Conservation (phyloP, 92 coral and sea anemone species). For the Ricordea florida region DNA sequence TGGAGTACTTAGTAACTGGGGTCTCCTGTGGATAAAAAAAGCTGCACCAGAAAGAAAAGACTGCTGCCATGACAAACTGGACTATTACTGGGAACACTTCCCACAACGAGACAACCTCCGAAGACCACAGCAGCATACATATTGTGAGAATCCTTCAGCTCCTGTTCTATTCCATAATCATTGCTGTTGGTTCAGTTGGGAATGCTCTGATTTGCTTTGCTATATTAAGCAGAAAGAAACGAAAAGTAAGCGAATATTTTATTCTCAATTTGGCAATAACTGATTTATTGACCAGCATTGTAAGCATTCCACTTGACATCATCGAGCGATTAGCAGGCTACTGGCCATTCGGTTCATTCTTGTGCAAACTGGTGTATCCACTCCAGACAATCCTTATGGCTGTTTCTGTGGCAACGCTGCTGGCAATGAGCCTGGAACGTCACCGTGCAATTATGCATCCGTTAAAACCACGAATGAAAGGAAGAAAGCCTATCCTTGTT, state of each 20-base stretch:
- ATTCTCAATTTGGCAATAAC: slow-evolving; percentile 87
- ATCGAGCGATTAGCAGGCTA: slow-evolving; percentile 67
- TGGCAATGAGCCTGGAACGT: slow-evolving; percentile 94
- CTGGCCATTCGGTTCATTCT: slow-evolving; percentile 81
- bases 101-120: not conserved
- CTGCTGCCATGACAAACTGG: slow-evolving; percentile 32
- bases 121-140: not conserved
- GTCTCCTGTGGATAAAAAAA: too few species aligned
- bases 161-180: slow-evolving; percentile 62
- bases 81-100: not conserved
- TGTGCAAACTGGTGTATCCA: slow-evolving; percentile 88
- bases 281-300: slow-evolving; percentile 65
- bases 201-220: slow-evolving; percentile 73
- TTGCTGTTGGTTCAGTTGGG: slow-evolving; percentile 71
- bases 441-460: slow-evolving; percentile 87
- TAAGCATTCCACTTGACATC: slow-evolving; percentile 88
- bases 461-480: slow-evolving; percentile 74
- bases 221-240: slow-evolving; percentile 66
- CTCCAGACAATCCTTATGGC: slow-evolving; percentile 84
- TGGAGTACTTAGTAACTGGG: too few species aligned
- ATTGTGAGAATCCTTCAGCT: slow-evolving; percentile 57
- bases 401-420: slow-evolving; percentile 79
- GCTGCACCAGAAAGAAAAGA: too few species aligned
- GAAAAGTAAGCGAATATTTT: slow-evolving; percentile 86
- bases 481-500: slow-evolving; percentile 42